A percentile compares a stretch with the other conserved stretches of the same genome.
Evolutionary conservation across 35 echinoderm and acorn worm species (phyloP).

Genomic region (Ptychodera flava): DNA sequence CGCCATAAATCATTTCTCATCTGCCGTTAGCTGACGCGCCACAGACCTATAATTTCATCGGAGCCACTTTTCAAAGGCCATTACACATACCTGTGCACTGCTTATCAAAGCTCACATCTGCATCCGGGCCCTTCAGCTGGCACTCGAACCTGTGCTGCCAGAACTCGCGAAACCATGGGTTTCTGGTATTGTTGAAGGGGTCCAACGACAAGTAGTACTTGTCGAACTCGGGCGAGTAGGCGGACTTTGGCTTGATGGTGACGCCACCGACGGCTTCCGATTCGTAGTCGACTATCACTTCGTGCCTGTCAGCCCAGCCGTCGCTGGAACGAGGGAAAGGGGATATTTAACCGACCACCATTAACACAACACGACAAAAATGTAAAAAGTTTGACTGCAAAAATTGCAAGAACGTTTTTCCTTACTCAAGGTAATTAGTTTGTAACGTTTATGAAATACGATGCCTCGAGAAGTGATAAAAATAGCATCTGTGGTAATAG

Average conservation of each 20-base stretch:
- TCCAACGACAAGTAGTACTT: constrained; percentile 53
- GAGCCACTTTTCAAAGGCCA: too few relatives aligned
- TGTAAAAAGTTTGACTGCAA: too few relatives aligned
- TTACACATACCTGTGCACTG: background rate
- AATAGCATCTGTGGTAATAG: too few relatives aligned
- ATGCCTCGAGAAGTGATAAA: too few relatives aligned
- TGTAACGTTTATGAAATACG: too few relatives aligned
- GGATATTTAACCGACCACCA: too few relatives aligned
- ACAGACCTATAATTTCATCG: too few relatives aligned
- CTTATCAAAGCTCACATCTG: background rate
- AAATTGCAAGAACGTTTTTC: too few relatives aligned
- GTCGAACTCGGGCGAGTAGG: constrained; percentile 62
- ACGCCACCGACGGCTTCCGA: constrained; percentile 69
- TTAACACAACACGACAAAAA: too few relatives aligned
- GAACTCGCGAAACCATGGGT: constrained; percentile 97
- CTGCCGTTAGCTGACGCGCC: too few relatives aligned
- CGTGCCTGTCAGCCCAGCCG: constrained; percentile 81
- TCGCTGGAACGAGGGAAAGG: constrained; percentile 43
- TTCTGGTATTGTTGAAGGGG: constrained; percentile 49
- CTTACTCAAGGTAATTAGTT: too few relatives aligned
- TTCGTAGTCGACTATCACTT: constrained; percentile 50
- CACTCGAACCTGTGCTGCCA: constrained; percentile 91
- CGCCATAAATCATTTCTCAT: too few relatives aligned
- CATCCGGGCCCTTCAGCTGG: constrained; percentile 13
- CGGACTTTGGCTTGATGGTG: constrained; percentile 81